Evolutionary conservation across 2,113 vertebrate genomes (phyloP), one percentile per base, ranked within the genome.

Genomic region (Lonchura striata): DNA sequence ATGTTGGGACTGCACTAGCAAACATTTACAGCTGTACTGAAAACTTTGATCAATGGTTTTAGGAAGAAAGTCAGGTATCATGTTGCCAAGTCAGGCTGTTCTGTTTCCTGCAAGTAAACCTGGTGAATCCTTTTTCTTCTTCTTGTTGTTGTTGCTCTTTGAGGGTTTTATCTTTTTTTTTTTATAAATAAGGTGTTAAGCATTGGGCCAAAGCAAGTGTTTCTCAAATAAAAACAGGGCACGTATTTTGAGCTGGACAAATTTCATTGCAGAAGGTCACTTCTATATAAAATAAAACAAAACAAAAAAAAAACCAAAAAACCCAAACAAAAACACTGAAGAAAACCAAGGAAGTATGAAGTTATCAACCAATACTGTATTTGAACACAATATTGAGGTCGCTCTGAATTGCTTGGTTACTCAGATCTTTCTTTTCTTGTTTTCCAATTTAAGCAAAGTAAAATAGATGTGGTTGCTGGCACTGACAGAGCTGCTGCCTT

Each of bases 181-280:
- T 27, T 49, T 44, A 19, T 1, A 37, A 84, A 50, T 14, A 33
- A 54, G 11, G 1, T 47, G 11, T 72, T 80, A 61, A 92, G 13
- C 16, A 65, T 3, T 3, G 11, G 8, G 39, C 47, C 78, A 89
- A 83, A 49, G 4, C 16, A 33, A 27, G 8, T 42, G 5, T 54
- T 70, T 74, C 42, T 57, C 11, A 2, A 39, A 33, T 30, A 88
- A 54, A 89, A 90, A 15, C 10, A 82, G 25, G 33, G 5, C 30
- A 63, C 1, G 0, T 21, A 44, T 44, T 65, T 63, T 72, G 41
- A 42, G 14, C 15, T 0, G 1, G 22, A 17, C 35, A 49, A 10
- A 24, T 50, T 80, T 22, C 14, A 59, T 31, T 78, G 24, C 59
- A 56, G 46, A 52, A 72, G 11, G 27, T 59, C 1, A 52, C 42